Percentiles rank a stretch among this genome's conserved stretches.
These are phyloP conservation scores for Anoplius nigerrimus DNA, from an alignment of 2,888 invertebrate genomes.

Conservation along the genomic window DNA sequence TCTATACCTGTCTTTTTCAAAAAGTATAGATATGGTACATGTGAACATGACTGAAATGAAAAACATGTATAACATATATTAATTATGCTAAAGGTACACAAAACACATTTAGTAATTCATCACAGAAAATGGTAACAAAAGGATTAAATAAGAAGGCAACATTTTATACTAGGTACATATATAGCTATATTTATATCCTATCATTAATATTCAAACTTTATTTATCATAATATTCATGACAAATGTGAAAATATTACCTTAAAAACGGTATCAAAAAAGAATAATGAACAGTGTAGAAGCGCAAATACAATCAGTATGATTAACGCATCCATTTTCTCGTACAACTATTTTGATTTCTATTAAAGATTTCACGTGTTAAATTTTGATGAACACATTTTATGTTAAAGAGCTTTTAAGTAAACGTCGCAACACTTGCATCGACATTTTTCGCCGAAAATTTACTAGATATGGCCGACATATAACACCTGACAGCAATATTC, in stretches of 20 bases:
- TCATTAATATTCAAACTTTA: neutral
- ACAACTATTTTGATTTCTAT: neutral
- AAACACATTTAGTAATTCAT: constrained; percentile 16
- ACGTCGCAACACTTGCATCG: no score
- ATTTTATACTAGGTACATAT: neutral
- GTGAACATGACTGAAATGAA: constrained; percentile 86
- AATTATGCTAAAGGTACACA: neutral
- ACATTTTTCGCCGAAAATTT: no score
- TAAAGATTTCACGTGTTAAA: neutral
- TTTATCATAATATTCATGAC: neutral
- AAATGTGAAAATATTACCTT: constrained; percentile 77
- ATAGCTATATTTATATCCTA: neutral
- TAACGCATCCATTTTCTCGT: constrained; percentile 80
- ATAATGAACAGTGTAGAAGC: constrained; percentile 81
- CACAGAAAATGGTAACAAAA: neutral
- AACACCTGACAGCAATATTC: no score
- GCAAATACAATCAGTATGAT: constrained; percentile 80
- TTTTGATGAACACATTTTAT: no score
- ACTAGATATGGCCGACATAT: no score
- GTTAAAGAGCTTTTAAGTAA: no score
- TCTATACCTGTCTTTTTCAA: constrained; percentile 86
- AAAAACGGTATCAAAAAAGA: constrained; percentile 90
- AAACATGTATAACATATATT: constrained; percentile 10
- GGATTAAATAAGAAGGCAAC: neutral
- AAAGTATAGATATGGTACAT: constrained; percentile 87